Percentiles rank a stretch among this genome's conserved stretches.
Evolutionary conservation across 2,797 vertebrate species (phyloP).

Genomic region (Schizopygopsis malacanthus): DNA sequence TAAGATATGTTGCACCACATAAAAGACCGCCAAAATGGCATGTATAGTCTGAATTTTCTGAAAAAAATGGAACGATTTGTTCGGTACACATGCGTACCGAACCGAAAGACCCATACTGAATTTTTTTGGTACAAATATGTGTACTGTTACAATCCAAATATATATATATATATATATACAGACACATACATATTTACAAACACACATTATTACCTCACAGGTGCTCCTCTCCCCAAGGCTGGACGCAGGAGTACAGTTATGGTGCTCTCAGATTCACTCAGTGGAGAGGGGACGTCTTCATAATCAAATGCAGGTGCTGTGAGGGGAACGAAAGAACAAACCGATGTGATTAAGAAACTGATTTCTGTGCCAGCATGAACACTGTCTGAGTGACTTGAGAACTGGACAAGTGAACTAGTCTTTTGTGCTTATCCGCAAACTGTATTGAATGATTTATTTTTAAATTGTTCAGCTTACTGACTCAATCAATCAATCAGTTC

Average conservation of each 20-base stretch:
- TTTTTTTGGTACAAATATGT: no score
- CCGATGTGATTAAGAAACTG: neutral
- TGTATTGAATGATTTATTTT: neutral
- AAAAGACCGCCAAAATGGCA: no score
- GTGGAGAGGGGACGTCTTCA: slow-evolving; percentile 87
- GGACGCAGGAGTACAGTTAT: slow-evolving; percentile 94
- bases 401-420: neutral
- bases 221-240: slow-evolving; percentile 90
- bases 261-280: slow-evolving; percentile 93
- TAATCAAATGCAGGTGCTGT: slow-evolving; percentile 94
- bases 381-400: neutral
- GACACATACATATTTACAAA: no score
- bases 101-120: no score
- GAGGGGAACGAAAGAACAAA: slow-evolving; percentile 13
- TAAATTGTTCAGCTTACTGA: neutral
- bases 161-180: no score
- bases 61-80: no score
- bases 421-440: neutral
- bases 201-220: slow-evolving; percentile 84
- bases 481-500: neutral
- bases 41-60: no score
- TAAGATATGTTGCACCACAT: no score
- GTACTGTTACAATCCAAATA: no score
- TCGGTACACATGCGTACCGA: no score
- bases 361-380: neutral